phyloP scores from a whole-genome alignment of 2,797 vertebrate species.

The Gallinago solitaria region DNA sequence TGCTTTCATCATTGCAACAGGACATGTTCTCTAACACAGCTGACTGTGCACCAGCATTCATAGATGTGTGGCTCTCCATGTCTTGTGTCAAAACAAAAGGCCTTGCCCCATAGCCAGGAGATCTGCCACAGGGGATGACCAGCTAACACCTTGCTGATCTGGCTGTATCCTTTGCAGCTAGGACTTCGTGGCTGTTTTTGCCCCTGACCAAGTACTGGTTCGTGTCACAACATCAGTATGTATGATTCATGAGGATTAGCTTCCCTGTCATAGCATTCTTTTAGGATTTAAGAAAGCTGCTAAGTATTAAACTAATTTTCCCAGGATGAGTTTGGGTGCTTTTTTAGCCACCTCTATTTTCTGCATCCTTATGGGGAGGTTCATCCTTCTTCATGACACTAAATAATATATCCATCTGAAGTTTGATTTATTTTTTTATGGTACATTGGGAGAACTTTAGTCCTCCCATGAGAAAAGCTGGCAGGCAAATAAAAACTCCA shows the following conservation, averaged over 20 bases:
- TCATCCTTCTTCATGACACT: not conserved
- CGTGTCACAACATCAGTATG: not conserved
- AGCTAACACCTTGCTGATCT: not conserved
- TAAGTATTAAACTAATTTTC: not conserved
- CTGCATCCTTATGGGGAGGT: not conserved
- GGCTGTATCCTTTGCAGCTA: not conserved
- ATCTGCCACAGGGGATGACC: not conserved
- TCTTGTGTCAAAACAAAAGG: not conserved
- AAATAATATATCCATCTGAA: not conserved
- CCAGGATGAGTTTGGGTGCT: not conserved
- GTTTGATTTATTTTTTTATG: not conserved
- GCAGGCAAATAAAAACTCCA: not conserved
- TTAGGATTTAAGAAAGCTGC: not conserved
- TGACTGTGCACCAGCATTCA: not conserved
- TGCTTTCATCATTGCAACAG: not conserved
- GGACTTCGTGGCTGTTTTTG: not conserved
- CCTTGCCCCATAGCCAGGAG: not conserved
- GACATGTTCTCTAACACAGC: rapidly evolving
- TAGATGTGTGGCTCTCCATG: not conserved
- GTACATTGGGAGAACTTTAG: not conserved
- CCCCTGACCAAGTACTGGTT: not conserved
- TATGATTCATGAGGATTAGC: not conserved
- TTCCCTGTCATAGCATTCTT: not conserved
- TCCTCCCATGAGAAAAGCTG: not conserved
- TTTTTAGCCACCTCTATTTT: not conserved